Evolutionary conservation across 2,113 vertebrate genomes (phyloP), one percentile per base, ranked within the genome.

Genomic region (Crotalus viridis): DNA sequence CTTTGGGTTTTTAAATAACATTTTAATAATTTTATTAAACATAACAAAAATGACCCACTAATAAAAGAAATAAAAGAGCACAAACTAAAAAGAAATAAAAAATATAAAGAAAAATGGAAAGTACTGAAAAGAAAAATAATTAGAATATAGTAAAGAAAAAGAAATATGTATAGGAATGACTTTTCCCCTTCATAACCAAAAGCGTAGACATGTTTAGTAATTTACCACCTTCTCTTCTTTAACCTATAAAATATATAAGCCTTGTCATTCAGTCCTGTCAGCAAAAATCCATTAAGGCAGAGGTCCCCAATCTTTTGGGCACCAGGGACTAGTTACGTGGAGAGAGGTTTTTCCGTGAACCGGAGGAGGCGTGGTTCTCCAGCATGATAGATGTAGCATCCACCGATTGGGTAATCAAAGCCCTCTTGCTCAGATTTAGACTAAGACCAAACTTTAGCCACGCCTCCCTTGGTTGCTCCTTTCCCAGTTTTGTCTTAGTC

Each of bases 1-100:
- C 92, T 95, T 88, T 69, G n/a, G 85, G 95, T 85, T 90, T 94
- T 59, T 94, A 94, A 95, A 94, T 95, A 92, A 39, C 56, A 85
- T 94, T 17, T 48, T 52, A 28, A 28, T 87, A 61, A 28, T 61
- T 24, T 69, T 69, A 69, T 69, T 69, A 33, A 33, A 69, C 61
- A 69, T n/a, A 69, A 33, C 2, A 33, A 69, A 61, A 69, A 69
- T 33, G 28, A 69, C 28, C 28, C 64, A 69, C 1, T n/a, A 69
- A 69, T 69, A 15, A 46, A 46, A 46, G 46, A 46, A 46, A 46
- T 46, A 46, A 46, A 46, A 46, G 43, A 46, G 46, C 46, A 46
- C 12, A 69, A 69, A 28, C 4, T 64, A 64, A n/a, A 64, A 28
- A 28, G 26, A 28, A n/a, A 64, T 64, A 64, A 64, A 64, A 4